Conservation (phyloP, 2,113 vertebrate genomes). For the Neogobius melanostomus region DNA sequence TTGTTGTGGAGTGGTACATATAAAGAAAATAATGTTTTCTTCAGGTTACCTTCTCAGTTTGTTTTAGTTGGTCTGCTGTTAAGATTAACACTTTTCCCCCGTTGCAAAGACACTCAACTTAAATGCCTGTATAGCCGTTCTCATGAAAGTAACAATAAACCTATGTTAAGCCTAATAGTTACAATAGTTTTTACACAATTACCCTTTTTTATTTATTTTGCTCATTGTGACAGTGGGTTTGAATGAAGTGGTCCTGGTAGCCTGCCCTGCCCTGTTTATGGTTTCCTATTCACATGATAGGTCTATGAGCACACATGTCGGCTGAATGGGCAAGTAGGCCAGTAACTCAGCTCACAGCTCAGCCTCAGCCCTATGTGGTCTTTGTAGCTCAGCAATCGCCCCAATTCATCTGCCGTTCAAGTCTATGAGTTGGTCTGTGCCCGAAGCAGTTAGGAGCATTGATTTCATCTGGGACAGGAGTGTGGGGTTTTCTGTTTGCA, state of each 20-base stretch:
- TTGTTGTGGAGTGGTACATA: no score
- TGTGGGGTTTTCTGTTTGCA: conserved; percentile 76
- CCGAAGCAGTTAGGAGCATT: conserved; percentile 66
- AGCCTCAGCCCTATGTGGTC: conserved; percentile 6
- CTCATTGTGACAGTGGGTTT: conserved; percentile 7
- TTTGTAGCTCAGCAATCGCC: not conserved
- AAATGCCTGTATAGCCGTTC: no score
- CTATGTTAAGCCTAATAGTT: not conserved
- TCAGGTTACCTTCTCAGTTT: no score
- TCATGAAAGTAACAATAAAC: not conserved
- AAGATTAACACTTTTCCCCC: no score
- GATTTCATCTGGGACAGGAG: conserved; percentile 77
- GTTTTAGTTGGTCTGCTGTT: no score
- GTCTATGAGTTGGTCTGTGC: conserved; percentile 54
- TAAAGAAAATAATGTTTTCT: no score
- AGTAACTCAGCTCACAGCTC: conserved; percentile 12
- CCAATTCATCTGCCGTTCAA: conserved; percentile 42
- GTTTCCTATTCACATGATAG: conserved; percentile 36
- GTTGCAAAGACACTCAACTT: no score
- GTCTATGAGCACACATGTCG: conserved; percentile 26
- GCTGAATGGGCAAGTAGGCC: not conserved
- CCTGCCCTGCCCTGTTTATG: conserved; percentile 25
- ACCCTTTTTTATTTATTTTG: not conserved
- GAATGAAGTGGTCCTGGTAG: conserved; percentile 22
- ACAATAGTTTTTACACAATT: no score